phyloP scores from a whole-genome alignment of 1,140 invertebrate species.

The Kradibia gibbosae region DNA sequence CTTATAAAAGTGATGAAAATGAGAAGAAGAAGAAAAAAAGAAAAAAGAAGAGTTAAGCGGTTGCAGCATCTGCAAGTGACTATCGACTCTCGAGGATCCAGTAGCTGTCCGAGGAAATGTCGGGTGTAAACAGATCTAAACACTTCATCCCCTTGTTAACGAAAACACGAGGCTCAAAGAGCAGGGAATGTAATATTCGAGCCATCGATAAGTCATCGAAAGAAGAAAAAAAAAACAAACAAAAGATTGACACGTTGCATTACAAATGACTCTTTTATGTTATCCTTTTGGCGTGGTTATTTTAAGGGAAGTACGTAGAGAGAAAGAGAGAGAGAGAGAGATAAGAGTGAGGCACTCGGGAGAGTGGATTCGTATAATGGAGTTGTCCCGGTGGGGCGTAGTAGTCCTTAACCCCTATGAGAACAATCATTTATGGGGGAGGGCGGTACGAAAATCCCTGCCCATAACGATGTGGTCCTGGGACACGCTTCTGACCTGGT shows the following conservation, averaged over 20 bases:
- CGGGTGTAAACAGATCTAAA: background rate
- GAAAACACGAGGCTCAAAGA: background rate
- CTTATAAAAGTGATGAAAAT: too few relatives aligned
- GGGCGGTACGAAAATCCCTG: background rate
- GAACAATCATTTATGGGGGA: slow-evolving; percentile 38
- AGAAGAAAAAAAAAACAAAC: background rate
- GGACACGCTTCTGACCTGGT: background rate
- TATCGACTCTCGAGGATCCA: background rate
- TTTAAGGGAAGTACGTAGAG: background rate
- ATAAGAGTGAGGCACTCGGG: slow-evolving; percentile 46
- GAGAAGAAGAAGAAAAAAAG: too few relatives aligned
- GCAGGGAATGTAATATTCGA: background rate
- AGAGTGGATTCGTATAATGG: slow-evolving; percentile 60
- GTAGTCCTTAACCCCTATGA: slow-evolving; percentile 30
- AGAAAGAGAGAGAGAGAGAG: background rate
- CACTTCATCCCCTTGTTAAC: background rate
- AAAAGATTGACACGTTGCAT: background rate
- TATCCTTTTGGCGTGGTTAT: background rate
- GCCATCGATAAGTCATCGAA: slow-evolving; percentile 37
- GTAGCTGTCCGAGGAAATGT: background rate
- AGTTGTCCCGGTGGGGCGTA: slow-evolving; percentile 54
- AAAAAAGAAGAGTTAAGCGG: background rate
- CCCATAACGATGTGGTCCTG: background rate
- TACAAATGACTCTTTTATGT: background rate
- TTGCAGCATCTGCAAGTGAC: background rate